Percentiles rank a stretch among this genome's conserved stretches.
phyloP scores from a whole-genome alignment of 2,888 invertebrate genomes.

The Brenthis hecate region DNA sequence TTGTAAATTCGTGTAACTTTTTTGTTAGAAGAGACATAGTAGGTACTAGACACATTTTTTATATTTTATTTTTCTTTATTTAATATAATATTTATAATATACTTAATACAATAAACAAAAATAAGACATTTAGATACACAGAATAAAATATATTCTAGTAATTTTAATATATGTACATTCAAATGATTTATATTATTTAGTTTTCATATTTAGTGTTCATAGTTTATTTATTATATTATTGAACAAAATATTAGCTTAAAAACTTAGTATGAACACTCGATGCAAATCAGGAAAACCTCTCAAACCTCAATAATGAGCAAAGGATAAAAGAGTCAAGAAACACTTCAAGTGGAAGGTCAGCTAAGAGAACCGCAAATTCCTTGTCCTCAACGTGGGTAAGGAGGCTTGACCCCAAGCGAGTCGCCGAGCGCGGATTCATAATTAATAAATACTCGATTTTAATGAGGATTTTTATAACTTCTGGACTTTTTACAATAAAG shows the following conservation, averaged over 20 bases:
- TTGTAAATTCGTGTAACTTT: too few species aligned
- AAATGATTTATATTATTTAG: too few species aligned
- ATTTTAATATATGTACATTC: too few species aligned
- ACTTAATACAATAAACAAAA: too few species aligned
- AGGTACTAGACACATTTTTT: too few species aligned
- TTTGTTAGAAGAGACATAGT: too few species aligned
- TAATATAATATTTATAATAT: too few species aligned
- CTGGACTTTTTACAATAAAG: constrained; percentile 1
- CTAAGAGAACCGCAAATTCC: constrained; percentile 66
- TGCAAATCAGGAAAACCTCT: constrained; percentile 32
- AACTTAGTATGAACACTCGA: background rate
- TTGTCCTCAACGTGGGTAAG: constrained; percentile 67
- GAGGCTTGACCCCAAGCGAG: constrained; percentile 62
- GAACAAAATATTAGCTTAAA: background rate
- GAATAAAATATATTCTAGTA: too few species aligned
- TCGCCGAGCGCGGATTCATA: constrained; percentile 30
- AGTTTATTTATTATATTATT: background rate
- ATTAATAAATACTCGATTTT: constrained; percentile 34
- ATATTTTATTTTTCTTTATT: too few species aligned
- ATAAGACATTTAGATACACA: too few species aligned
- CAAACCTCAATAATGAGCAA: constrained; percentile 44
- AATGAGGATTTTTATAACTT: constrained; percentile 23
- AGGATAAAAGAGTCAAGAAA: constrained; percentile 57
- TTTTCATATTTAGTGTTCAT: too few species aligned
- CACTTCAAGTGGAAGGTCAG: constrained; percentile 56